phyloP scores from a whole-genome alignment of 2,888 invertebrate genomes.

The Athrips mouffetella region DNA sequence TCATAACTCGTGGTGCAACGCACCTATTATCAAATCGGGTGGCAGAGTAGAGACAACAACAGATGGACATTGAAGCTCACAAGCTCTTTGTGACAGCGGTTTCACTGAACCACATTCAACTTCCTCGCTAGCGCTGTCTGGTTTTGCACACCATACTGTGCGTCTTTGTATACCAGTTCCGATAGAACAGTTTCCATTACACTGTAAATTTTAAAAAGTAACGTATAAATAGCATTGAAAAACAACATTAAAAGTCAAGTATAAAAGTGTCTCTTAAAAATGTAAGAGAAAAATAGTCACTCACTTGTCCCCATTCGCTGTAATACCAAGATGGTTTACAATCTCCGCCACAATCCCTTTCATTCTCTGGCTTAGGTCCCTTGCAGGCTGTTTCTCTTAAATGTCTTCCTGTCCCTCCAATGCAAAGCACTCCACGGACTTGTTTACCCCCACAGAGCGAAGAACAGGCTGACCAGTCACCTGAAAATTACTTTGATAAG shows the following conservation, averaged over 20 bases:
- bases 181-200: conserved; percentile 52
- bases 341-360: conserved; percentile 79
- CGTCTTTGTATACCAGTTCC: conserved; percentile 66
- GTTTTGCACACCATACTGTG: conserved; percentile 70
- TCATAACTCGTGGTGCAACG: conserved; percentile 31
- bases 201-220: conserved; percentile 37
- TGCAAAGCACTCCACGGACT: conserved; percentile 83
- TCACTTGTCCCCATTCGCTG: conserved; percentile 85
- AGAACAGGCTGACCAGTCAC: conserved; percentile 74
- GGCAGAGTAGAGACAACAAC: conserved; percentile 27
- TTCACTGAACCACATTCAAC: conserved; percentile 54
- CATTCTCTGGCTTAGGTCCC: conserved; percentile 79
- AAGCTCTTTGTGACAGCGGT: conserved; percentile 46
- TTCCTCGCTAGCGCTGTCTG: conserved; percentile 38
- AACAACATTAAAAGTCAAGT: no score
- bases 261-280: no score
- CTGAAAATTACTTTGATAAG: conserved; percentile 33
- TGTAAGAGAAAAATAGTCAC: no score
- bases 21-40: conserved; percentile 39
- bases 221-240: no score
- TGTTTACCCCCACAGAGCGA: conserved; percentile 76
- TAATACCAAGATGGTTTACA: conserved; percentile 85
- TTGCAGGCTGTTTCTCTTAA: conserved; percentile 79
- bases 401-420: conserved; percentile 75
- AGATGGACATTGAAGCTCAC: conserved; percentile 37